Conservation (phyloP, 2,113 vertebrate genomes). For the Gnathonemus longibarbis region DNA sequence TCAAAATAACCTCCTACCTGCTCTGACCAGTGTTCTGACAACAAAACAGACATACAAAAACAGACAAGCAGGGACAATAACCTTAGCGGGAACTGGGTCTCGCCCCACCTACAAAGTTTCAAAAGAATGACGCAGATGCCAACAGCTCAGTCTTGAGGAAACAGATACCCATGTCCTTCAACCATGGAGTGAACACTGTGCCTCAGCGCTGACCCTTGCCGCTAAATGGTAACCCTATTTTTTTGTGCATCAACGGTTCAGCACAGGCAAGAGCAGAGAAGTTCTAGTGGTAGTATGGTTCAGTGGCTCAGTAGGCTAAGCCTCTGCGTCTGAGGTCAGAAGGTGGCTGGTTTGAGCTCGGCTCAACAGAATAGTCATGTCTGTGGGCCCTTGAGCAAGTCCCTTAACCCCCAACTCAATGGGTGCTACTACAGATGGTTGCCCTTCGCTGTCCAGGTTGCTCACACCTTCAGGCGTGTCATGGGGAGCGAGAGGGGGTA, state of each 20-base stretch:
- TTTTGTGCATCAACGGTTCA: background rate
- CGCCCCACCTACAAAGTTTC: background rate
- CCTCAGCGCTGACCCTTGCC: background rate
- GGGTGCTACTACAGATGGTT: background rate
- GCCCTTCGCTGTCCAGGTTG: background rate
- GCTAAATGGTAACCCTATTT: background rate
- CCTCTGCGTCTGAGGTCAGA: background rate
- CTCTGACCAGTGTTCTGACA: background rate
- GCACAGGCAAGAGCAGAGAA: background rate
- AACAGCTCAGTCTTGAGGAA: background rate
- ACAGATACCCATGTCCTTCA: background rate
- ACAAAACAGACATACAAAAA: background rate
- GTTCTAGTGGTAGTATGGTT: background rate
- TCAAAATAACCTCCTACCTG: background rate
- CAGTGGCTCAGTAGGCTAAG: background rate
- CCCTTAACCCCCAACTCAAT: background rate
- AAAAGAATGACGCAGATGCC: background rate
- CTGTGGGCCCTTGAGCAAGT: background rate
- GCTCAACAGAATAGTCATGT: background rate
- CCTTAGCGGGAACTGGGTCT: background rate
- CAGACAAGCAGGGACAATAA: background rate
- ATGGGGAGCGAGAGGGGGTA: background rate
- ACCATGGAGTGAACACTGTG: background rate
- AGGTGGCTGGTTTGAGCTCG: background rate
- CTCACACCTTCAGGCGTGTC: background rate